Base-by-base conservation (phyloP, 2,888 invertebrate genomes). In the Mongoloraphidia duomilia region DNA sequence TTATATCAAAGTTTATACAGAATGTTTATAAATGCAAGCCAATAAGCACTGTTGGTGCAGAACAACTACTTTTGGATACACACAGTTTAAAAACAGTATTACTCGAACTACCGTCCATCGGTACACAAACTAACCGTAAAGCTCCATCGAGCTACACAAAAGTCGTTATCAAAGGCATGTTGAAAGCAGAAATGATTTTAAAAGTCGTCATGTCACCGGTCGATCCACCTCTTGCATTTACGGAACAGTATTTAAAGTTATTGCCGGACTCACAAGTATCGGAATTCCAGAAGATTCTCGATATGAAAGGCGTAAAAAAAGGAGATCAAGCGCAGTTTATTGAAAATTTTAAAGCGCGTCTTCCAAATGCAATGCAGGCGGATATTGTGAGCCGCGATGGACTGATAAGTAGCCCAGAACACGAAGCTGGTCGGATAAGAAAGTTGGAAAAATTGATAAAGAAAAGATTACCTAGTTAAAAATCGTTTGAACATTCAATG, bases 161-260 rank as follows among this genome's bases (percentile, higher is more conserved):
- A 63, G 83, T 84, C 5, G 75, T 76, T 0, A 70, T 73, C 8
- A 75, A 74, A 84, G 69, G 95, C 36, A 96, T 98, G 94, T 92
- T 91, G 0, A 90, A 91, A 61, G 96, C 96, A 0, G 98, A 98
- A 68, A 95, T 97, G 92, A 88, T 98, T 38, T 71, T 98, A n/a
- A 98, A 98, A 72, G 77, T 97, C 34, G 93, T 96, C 0, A 96
- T 97, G 96, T 87, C 94, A 1, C 92, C 94, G 0, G 72, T 85
- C 13, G 89, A 92, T 55, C 80, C 84, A 14, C 68, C 82, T 0
- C 82, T 83, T 41, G 81, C 82, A 0, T 87, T 96, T 61, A 86
- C 92, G 0, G 84, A 86, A 42, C 95, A 95, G 63, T 94, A 90
- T 61, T 76, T 86, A 44, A 89, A 92, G 63, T 67, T 98, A 10